Conservation (phyloP, 2,888 invertebrate genomes). For the Phytoseiulus persimilis region DNA sequence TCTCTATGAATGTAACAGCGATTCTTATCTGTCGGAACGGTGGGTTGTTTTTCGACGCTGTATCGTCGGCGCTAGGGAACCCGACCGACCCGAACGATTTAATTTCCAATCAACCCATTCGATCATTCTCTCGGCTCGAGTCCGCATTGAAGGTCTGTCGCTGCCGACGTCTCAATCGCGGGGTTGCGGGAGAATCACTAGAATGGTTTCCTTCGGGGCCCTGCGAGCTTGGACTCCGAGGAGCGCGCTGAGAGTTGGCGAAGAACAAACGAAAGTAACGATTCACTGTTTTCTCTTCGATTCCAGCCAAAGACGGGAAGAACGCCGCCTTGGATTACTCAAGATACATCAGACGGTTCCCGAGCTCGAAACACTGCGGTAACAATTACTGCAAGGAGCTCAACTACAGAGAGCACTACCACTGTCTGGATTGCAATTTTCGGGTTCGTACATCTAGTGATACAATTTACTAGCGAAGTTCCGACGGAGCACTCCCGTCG, state of each 20-base stretch:
- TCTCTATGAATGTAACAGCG: background rate
- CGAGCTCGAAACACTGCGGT: constrained; percentile 72
- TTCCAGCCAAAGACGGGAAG: constrained; percentile 41
- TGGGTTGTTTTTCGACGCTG: background rate
- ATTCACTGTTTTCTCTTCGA: too few relatives aligned
- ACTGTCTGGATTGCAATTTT: constrained; percentile 70
- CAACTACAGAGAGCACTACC: constrained; percentile 88
- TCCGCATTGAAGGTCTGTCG: background rate
- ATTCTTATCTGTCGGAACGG: background rate
- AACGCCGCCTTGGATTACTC: constrained; percentile 34
- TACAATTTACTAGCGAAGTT: background rate
- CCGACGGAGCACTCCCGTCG: too few relatives aligned
- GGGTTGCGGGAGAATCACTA: too few relatives aligned
- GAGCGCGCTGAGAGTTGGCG: too few relatives aligned
- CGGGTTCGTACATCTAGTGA: constrained; percentile 50
- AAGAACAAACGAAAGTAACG: too few relatives aligned
- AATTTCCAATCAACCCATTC: background rate
- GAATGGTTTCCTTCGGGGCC: too few relatives aligned
- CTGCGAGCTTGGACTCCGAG: too few relatives aligned
- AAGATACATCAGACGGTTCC: constrained; percentile 52
- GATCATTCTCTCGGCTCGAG: background rate
- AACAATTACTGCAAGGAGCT: constrained; percentile 75
- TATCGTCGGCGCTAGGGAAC: background rate
- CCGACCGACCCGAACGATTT: background rate
- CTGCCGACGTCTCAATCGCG: too few relatives aligned